Evolutionary conservation across 1,140 invertebrate species (phyloP).

Genomic region (Mycetomoellerius zeteki): DNA sequence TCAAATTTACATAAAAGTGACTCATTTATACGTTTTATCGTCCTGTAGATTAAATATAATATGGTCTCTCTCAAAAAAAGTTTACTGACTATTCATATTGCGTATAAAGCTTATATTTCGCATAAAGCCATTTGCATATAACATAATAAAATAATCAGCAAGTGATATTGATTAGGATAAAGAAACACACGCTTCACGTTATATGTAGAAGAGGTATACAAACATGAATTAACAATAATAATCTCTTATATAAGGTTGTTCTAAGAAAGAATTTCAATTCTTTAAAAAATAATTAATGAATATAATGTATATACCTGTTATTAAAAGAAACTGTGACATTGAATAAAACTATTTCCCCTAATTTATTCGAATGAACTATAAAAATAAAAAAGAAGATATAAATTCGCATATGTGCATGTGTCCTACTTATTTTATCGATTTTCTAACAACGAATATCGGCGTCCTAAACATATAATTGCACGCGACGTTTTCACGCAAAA

Average conservation of each 20-base stretch:
- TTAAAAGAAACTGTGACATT: neutral
- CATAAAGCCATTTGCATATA: constrained; percentile 19
- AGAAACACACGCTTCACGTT: constrained; percentile 17
- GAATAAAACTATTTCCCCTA: neutral
- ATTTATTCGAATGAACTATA: neutral
- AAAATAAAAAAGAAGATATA: neutral
- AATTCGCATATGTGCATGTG: constrained; percentile 8
- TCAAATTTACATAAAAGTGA: neutral
- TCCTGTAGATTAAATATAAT: neutral
- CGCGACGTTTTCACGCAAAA: constrained; percentile 40
- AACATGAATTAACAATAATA: constrained; percentile 34
- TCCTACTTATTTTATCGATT: constrained; percentile 62
- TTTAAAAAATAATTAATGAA: constrained; percentile 40
- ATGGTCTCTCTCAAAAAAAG: constrained; percentile 1
- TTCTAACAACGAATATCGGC: constrained; percentile 21
- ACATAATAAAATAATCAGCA: constrained; percentile 48
- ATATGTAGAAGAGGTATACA: constrained; percentile 15
- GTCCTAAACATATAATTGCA: constrained; percentile 13
- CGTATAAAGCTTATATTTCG: constrained; percentile 29
- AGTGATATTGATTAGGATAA: constrained; percentile 48
- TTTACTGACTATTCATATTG: neutral
- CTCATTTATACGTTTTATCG: neutral
- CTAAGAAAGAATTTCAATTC: constrained; percentile 32
- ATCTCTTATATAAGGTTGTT: neutral
- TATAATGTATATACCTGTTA: neutral